Evolutionary conservation across 2,113 vertebrate species (phyloP), one percentile per base, ranked within the genome.

Genomic region (Albula glossodonta): DNA sequence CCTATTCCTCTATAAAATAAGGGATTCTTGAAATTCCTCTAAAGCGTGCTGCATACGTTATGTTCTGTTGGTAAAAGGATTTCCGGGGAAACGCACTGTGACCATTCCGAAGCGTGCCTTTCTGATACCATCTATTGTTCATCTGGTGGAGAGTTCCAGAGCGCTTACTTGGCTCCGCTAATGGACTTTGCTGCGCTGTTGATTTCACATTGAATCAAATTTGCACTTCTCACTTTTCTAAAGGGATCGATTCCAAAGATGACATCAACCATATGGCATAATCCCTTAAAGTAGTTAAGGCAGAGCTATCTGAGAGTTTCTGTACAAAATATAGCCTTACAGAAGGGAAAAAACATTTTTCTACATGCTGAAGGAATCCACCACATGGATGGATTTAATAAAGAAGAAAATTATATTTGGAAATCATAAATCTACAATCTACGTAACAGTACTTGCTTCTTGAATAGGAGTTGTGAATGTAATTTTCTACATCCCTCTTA

Each of bases 11-110:
- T 81, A 3, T 51, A 63, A 74, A 80, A 50, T 57, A 49, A 82
- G 66, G 41, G 25, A 86, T 86, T 83, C 17, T 77, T 57, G 31
- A 41, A 81, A 86, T 86, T 81, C 85, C 81, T 60, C 81, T 22
- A 9, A 56, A 79, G 78, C 53, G 57, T 41, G 49, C 79, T 86
- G 82, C 51, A 86, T 51, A 83, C 49, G 78, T 82, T 51, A 11
- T 81, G 80, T 19, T 66, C 22, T 15, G 60, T 12, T 60, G 56
- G 66, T 78, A 60, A 4, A 51, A 12, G 56, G 78, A 83, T 12
- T 81, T 86, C 51, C 66, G 52, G 52, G 48, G 51, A 51, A 81
- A 78, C 78, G 48, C n/a, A 31, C 70, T 84, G 17, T 84, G 86
- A 22, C 70, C 83, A 48, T 49, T 50, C 52, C 25, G 49, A 53